phyloP scores from a whole-genome alignment of 1,140 invertebrate species.

The Polyergus mexicanus region DNA sequence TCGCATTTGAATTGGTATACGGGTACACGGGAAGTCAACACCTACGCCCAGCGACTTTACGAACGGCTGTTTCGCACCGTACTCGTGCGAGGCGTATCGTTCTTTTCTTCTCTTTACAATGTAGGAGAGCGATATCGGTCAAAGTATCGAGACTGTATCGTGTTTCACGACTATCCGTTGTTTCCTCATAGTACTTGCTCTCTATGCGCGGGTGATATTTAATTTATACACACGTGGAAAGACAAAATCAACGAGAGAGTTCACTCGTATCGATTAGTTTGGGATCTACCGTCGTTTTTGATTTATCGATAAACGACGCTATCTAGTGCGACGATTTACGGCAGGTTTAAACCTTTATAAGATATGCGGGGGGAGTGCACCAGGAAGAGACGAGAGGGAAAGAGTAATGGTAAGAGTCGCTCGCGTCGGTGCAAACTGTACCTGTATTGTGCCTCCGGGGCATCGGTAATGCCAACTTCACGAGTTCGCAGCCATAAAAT shows the following conservation, averaged over 20 bases:
- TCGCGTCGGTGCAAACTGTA: conserved; percentile 52
- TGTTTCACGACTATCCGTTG: conserved; percentile 65
- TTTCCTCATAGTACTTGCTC: conserved; percentile 60
- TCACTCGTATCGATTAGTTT: conserved; percentile 35
- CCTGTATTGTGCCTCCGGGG: conserved; percentile 59
- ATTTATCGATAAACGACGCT: conserved; percentile 50
- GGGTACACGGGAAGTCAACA: conserved; percentile 68
- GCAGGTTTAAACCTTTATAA: conserved; percentile 29
- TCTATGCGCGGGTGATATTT: conserved; percentile 35
- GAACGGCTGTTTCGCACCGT: conserved; percentile 64
- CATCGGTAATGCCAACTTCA: conserved; percentile 76
- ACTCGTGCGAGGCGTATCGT: conserved; percentile 51
- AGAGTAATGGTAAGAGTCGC: conserved; percentile 59
- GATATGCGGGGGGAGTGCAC: conserved; percentile 35
- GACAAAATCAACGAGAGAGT: not conserved
- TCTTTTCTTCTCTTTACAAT: conserved; percentile 67
- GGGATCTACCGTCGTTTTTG: not conserved
- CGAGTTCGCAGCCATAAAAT: conserved; percentile 77
- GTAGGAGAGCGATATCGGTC: conserved; percentile 70
- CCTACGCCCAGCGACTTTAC: conserved; percentile 65
- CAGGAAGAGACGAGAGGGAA: conserved; percentile 60
- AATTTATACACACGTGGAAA: conserved; percentile 65
- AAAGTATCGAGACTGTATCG: conserved; percentile 70
- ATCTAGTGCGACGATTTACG: conserved; percentile 58
- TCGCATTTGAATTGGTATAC: conserved; percentile 22